Evolutionary conservation across 2,797 vertebrate species (phyloP).

Genomic region (Pangasius mekongensis): DNA sequence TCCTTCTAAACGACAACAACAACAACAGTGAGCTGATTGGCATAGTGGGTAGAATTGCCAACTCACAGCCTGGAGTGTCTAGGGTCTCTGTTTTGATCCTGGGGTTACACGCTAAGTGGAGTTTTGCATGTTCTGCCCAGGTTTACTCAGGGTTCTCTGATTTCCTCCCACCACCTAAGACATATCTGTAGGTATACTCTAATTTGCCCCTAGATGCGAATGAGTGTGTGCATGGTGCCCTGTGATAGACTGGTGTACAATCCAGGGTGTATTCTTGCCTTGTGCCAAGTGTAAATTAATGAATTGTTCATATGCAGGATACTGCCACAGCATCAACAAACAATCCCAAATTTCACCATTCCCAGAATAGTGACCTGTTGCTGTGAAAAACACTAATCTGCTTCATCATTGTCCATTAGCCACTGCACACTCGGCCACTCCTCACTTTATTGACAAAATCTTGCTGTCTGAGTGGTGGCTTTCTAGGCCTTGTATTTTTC

Average conservation of each 20-base stretch:
- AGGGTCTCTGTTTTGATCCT: background rate
- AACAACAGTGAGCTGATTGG: background rate
- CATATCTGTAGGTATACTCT: background rate
- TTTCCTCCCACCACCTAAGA: background rate
- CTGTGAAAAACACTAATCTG: background rate
- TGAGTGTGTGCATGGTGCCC: background rate
- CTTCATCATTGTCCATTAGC: background rate
- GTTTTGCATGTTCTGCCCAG: background rate
- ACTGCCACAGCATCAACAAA: background rate
- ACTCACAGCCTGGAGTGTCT: background rate
- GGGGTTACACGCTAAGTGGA: background rate
- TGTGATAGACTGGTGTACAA: background rate
- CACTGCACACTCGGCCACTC: background rate
- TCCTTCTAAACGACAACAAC: background rate
- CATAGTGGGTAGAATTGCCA: background rate
- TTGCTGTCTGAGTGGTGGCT: background rate
- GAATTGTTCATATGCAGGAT: background rate
- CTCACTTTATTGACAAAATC: background rate
- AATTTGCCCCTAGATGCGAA: background rate
- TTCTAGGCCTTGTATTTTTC: background rate
- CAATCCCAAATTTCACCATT: background rate
- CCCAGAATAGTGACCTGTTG: background rate
- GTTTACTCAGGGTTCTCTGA: background rate
- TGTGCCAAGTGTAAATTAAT: background rate
- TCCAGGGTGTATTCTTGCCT: background rate